Evolutionary conservation across 1,140 invertebrate species (phyloP).

Genomic region (Bilobella aurantiaca): DNA sequence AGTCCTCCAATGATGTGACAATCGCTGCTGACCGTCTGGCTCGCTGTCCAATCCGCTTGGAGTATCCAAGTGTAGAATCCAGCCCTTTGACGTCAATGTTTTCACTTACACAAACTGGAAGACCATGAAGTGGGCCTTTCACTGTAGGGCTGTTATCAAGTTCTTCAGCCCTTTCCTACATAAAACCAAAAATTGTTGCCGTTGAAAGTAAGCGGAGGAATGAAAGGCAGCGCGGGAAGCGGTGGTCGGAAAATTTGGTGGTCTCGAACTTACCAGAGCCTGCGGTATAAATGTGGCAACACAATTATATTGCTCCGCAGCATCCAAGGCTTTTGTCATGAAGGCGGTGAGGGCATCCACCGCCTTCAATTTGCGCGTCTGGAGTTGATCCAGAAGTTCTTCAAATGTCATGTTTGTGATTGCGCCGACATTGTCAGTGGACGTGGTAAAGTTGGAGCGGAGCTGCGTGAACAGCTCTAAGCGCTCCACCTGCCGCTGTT

Average conservation of each 20-base stretch:
- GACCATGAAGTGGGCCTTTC: constrained; percentile 37
- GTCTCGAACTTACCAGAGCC: too few species aligned
- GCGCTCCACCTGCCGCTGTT: too few species aligned
- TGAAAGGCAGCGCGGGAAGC: too few species aligned
- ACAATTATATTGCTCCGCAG: constrained; percentile 35
- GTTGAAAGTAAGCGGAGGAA: too few species aligned
- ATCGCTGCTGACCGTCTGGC: constrained; percentile 37
- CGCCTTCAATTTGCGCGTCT: constrained; percentile 19
- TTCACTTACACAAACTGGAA: constrained; percentile 41
- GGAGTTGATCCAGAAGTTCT: constrained; percentile 22
- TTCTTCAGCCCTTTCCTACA: constrained; percentile 26
- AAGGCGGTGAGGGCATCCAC: constrained; percentile 24
- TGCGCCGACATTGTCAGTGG: too few species aligned
- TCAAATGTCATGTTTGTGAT: constrained; percentile 20
- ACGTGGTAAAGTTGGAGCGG: too few species aligned
- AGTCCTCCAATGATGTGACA: constrained; percentile 35
- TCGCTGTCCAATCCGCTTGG: constrained; percentile 39
- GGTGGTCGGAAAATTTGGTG: too few species aligned
- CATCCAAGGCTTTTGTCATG: constrained; percentile 33
- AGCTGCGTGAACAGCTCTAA: too few species aligned
- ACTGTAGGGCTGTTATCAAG: constrained; percentile 16
- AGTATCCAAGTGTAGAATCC: constrained; percentile 43
- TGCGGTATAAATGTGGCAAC: constrained; percentile 36
- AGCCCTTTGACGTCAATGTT: constrained; percentile 40
- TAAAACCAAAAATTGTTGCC: too few species aligned